These are phyloP conservation scores for Limulus polyphemus DNA, from an alignment of 2,888 invertebrate species.

Conservation along the genomic window DNA sequence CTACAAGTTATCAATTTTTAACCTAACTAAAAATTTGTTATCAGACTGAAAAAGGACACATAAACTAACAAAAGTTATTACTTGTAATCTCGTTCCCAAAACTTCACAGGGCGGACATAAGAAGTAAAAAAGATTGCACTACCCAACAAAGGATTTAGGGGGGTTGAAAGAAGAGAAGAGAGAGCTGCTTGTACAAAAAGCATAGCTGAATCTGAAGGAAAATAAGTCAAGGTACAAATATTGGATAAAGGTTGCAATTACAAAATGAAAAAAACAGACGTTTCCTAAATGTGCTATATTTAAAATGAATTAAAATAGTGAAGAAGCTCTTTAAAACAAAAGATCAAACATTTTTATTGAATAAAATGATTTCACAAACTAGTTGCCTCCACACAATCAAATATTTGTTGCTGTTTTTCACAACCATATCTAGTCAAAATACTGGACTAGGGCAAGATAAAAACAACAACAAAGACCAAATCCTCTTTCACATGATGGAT, in stretches of 20 bases:
- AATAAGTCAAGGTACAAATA: conserved; percentile 3
- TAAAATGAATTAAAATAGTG: too few species aligned
- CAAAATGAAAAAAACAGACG: conserved; percentile 6
- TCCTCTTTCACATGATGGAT: too few species aligned
- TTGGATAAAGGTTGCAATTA: neutral
- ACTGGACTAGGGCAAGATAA: too few species aligned
- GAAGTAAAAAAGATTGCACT: conserved; percentile 98
- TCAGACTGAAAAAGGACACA: neutral
- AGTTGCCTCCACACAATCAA: too few species aligned
- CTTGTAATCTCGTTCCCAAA: conserved; percentile 98
- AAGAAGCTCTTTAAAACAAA: too few species aligned
- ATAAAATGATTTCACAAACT: too few species aligned
- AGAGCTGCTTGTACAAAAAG: conserved; percentile 84
- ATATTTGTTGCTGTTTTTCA: too few species aligned
- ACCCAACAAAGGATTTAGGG: conserved; percentile 88
- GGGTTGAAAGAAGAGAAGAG: conserved; percentile 87
- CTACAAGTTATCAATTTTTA: too few species aligned
- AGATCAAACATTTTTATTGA: too few species aligned
- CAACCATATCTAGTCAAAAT: too few species aligned
- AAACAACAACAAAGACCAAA: too few species aligned
- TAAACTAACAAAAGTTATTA: conserved; percentile 28
- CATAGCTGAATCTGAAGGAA: conserved; percentile 72
- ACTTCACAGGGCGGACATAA: conserved; percentile 96
- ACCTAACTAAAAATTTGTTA: neutral
- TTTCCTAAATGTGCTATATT: neutral